These are phyloP conservation scores for Xiphorhynchus elegans DNA, from an alignment of 2,113 vertebrate species.

Conservation along the genomic window DNA sequence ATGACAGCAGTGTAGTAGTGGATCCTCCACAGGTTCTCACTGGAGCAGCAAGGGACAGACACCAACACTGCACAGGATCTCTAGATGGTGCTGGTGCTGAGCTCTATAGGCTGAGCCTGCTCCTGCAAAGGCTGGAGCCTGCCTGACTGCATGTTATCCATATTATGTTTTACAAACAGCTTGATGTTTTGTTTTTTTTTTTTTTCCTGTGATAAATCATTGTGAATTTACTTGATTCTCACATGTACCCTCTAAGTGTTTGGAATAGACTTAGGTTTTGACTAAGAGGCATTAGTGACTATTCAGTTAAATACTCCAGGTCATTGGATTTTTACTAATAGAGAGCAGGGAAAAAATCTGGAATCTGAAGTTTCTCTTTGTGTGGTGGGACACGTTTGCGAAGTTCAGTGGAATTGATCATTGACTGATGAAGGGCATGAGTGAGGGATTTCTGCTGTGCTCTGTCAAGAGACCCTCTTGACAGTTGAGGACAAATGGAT, in stretches of 20 bases:
- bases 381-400: background rate
- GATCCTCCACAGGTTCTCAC: background rate
- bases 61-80: background rate
- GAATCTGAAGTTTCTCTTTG: background rate
- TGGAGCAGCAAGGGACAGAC: fast-evolving
- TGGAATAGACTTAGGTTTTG: background rate
- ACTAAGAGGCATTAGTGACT: background rate
- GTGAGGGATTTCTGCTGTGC: fast-evolving
- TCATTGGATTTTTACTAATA: background rate
- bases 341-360: background rate
- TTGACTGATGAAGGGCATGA: fast-evolving
- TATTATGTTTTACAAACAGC: background rate
- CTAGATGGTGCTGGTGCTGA: background rate
- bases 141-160: background rate
- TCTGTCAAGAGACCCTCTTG: background rate
- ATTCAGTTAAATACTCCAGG: background rate
- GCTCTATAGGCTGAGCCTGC: background rate
- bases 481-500: background rate
- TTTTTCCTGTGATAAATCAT: background rate
- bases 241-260: background rate
- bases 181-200: background rate
- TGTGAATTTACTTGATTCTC: background rate
- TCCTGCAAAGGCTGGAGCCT: background rate
- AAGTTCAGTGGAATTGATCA: fast-evolving
- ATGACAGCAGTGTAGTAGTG: background rate